phyloP scores from a whole-genome alignment of 2,888 invertebrate genomes.

The Pandemis corylana region DNA sequence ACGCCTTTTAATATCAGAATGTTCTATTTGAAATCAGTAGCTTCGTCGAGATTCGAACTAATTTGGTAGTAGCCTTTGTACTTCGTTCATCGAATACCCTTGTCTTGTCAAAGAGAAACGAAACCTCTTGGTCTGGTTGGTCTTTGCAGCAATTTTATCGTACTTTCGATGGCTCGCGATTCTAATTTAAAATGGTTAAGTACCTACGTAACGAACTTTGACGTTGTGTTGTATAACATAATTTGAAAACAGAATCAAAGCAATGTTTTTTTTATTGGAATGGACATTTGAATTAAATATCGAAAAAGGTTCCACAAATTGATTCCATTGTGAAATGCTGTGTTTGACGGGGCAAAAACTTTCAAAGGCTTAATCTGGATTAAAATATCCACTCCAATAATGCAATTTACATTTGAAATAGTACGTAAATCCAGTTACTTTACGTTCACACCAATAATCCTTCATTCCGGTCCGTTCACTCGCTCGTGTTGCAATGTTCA shows the following conservation, averaged over 20 bases:
- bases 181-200: neutral
- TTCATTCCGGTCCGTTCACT: slow-evolving; percentile 33
- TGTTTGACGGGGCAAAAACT: neutral
- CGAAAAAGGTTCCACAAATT: neutral
- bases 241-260: no score
- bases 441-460: slow-evolving; percentile 23
- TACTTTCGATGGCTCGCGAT: neutral
- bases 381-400: slow-evolving; percentile 11
- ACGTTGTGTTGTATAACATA: no score
- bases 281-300: neutral
- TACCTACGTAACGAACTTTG: no score
- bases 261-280: neutral
- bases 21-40: neutral
- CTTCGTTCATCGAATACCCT: slow-evolving; percentile 1
- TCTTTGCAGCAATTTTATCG: neutral
- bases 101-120: neutral
- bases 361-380: neutral
- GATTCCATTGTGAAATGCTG: neutral
- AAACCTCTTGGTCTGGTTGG: neutral
- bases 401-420: slow-evolving; percentile 16
- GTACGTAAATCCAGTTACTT: slow-evolving; percentile 13
- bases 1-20: neutral
- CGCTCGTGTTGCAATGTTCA: slow-evolving; percentile 38
- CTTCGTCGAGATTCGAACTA: neutral
- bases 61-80: slow-evolving; percentile 1